phyloP scores from a whole-genome alignment of 2,113 vertebrate genomes.

The Nycticorax nycticorax region DNA sequence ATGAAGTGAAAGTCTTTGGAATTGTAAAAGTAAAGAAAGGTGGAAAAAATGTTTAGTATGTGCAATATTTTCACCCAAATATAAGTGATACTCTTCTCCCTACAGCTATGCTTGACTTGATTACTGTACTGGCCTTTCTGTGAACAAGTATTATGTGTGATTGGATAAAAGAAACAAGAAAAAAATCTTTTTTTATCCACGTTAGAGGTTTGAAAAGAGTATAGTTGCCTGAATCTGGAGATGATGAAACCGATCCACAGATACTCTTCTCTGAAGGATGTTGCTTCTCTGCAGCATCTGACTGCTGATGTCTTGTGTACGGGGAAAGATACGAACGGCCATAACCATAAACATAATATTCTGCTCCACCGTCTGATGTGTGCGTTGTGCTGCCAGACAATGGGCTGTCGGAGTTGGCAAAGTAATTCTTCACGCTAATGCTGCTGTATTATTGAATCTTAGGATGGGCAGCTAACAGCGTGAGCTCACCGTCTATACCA shows the following conservation, averaged over 20 bases:
- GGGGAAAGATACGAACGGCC: background rate
- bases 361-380: background rate
- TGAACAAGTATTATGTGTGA: background rate
- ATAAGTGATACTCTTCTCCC: background rate
- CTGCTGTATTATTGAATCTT: constrained; percentile 56
- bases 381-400: background rate
- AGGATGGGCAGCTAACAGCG: constrained; percentile 78
- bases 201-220: background rate
- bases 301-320: background rate
- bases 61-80: background rate
- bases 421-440: background rate
- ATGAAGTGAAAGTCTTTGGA: background rate
- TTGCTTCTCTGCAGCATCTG: background rate
- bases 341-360: background rate
- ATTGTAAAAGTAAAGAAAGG: background rate
- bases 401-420: background rate
- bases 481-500: constrained; percentile 41
- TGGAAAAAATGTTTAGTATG: background rate
- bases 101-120: background rate
- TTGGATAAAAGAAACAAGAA: background rate
- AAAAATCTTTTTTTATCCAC: background rate
- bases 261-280: background rate
- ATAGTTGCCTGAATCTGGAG: background rate
- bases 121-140: background rate
- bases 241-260: background rate